Evolutionary conservation across 2,888 invertebrate species (phyloP).

Genomic region (Strigamia crassipes): DNA sequence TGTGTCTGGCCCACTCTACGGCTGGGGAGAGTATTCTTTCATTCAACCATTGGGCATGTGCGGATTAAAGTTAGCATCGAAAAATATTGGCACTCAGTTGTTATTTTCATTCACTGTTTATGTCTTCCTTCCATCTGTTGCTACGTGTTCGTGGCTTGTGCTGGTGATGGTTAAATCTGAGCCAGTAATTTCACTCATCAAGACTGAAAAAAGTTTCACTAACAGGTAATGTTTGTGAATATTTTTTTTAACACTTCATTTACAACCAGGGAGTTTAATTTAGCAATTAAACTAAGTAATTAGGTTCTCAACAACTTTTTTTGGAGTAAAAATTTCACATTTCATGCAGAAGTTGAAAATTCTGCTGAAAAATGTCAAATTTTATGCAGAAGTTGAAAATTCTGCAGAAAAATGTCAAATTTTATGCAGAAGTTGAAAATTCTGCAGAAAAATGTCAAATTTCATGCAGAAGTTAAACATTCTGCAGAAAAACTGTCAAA

Average conservation of each 20-base stretch:
- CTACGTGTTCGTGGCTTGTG: not conserved
- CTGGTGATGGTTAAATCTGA: not conserved
- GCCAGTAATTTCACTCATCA: not conserved
- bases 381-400: too few relatives aligned
- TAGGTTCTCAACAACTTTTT: too few relatives aligned
- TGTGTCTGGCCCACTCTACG: constrained; percentile 49
- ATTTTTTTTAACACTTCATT: not conserved
- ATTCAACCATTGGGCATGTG: constrained; percentile 1
- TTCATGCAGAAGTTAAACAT: too few relatives aligned
- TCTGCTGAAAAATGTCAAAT: too few relatives aligned
- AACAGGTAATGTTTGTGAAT: not conserved
- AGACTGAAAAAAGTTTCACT: not conserved
- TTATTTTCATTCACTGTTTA: not conserved
- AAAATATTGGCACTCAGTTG: not conserved
- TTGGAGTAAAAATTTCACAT: too few relatives aligned
- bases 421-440: too few relatives aligned
- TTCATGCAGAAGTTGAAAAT: too few relatives aligned
- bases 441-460: too few relatives aligned
- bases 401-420: too few relatives aligned
- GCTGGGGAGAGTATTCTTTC: constrained; percentile 49
- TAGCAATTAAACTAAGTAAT: too few relatives aligned
- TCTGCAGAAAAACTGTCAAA: too few relatives aligned
- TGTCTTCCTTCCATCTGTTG: not conserved
- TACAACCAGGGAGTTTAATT: too few relatives aligned
- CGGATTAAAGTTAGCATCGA: not conserved